A percentile compares a stretch with the other conserved stretches of the same genome.
Evolutionary conservation across 2,113 vertebrate genomes (phyloP).

Genomic region (Notothenia rossii): DNA sequence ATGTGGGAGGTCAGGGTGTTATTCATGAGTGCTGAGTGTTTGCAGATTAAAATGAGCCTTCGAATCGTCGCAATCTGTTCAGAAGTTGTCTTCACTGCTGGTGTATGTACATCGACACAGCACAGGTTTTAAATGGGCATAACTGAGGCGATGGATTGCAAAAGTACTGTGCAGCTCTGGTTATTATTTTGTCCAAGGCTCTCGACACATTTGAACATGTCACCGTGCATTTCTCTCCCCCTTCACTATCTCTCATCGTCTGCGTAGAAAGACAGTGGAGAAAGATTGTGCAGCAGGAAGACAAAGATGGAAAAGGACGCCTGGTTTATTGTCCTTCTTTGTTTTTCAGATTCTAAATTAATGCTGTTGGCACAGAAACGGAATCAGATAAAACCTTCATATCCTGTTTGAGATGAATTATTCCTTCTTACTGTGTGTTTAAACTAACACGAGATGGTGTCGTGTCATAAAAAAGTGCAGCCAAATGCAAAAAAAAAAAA

Average conservation of each 20-base stretch:
- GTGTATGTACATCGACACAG: too few species aligned
- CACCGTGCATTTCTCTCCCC: too few species aligned
- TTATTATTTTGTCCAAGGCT: not conserved
- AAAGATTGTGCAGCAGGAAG: conserved; percentile 27
- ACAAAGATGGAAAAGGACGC: conserved; percentile 7
- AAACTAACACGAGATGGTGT: conserved; percentile 8
- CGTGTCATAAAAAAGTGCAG: not conserved
- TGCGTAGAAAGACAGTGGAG: conserved; percentile 1
- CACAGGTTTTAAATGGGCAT: not conserved
- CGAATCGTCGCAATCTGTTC: not conserved
- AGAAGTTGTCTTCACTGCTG: too few species aligned
- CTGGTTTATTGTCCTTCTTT: conserved; percentile 17
- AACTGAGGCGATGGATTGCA: not conserved
- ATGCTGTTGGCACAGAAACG: conserved; percentile 18
- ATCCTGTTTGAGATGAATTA: conserved; percentile 31
- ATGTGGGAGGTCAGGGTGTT: conserved; percentile 2
- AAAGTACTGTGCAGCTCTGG: not conserved
- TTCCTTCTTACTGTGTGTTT: conserved; percentile 8
- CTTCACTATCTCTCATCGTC: too few species aligned
- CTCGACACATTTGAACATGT: not conserved
- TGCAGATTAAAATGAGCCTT: conserved; percentile 19
- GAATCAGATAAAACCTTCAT: conserved; percentile 35
- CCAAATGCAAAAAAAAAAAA: not conserved
- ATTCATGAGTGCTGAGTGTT: conserved; percentile 26
- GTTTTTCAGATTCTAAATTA: conserved; percentile 7